These are phyloP conservation scores for Agrypnia vestita DNA, from an alignment of 1,140 invertebrate genomes.

Conservation along the genomic window DNA sequence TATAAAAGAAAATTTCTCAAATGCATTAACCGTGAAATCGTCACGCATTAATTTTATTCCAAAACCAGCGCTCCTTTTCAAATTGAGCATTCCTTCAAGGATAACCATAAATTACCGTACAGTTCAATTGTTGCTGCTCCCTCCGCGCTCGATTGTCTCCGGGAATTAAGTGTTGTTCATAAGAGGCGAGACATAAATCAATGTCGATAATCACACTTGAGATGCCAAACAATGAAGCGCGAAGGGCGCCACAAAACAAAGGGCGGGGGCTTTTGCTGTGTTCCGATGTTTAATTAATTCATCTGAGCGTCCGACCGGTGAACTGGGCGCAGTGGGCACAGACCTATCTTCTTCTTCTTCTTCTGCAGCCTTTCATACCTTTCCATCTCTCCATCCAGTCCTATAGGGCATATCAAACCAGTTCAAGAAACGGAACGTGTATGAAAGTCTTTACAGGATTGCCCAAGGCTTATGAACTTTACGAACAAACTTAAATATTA, in stretches of 20 bases:
- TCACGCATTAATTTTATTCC: constrained; percentile 22
- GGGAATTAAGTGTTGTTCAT: constrained; percentile 53
- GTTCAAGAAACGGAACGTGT: too few species aligned
- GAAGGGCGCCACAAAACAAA: constrained; percentile 35
- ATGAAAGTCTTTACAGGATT: too few species aligned
- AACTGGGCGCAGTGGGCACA: constrained; percentile 8
- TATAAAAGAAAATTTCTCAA: too few species aligned
- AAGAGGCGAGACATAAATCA: constrained; percentile 55
- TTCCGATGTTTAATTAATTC: constrained; percentile 44
- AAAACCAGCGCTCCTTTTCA: constrained; percentile 10
- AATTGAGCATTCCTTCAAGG: constrained; percentile 29
- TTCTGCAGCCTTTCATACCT: too few species aligned
- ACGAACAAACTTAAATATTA: too few species aligned
- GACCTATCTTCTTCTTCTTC: too few species aligned
- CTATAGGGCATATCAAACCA: too few species aligned
- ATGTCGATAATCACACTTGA: constrained; percentile 57
- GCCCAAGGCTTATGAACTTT: too few species aligned
- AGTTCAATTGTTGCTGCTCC: constrained; percentile 43
- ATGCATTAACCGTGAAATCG: not conserved
- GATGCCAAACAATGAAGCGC: constrained; percentile 51
- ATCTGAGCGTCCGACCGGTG: constrained; percentile 9
- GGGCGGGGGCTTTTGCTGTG: constrained; percentile 3
- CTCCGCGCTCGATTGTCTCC: constrained; percentile 45
- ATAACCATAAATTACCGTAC: constrained; percentile 52
- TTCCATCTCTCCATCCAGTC: too few species aligned